A percentile compares a stretch with the other conserved stretches of the same genome.
These are phyloP conservation scores for Theocolax elegans DNA, from an alignment of 1,140 invertebrate genomes.

Conservation along the genomic window DNA sequence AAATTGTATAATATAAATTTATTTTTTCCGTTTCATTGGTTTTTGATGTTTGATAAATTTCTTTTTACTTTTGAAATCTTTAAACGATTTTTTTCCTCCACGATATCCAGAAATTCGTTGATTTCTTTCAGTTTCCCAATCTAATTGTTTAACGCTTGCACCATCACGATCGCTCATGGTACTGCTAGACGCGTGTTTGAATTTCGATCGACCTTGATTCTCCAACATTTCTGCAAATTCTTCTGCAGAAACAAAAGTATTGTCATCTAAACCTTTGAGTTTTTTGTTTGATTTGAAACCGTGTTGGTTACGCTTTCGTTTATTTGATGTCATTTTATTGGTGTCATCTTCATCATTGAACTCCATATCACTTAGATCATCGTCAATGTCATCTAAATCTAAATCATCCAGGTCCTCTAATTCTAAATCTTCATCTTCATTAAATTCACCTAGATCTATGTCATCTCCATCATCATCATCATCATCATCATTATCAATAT, in stretches of 20 bases:
- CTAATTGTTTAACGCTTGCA: constrained; percentile 73
- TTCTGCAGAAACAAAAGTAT: constrained; percentile 78
- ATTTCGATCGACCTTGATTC: constrained; percentile 71
- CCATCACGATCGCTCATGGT: constrained; percentile 75
- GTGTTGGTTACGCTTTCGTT: constrained; percentile 39
- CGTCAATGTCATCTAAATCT: constrained; percentile 49
- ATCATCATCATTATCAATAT: constrained; percentile 52
- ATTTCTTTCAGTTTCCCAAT: constrained; percentile 74
- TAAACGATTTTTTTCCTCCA: constrained; percentile 36
- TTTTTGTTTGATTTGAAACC: constrained; percentile 30
- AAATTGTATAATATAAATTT: constrained; percentile 12
- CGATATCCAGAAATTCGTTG: constrained; percentile 50
- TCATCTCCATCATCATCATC: constrained; percentile 58
- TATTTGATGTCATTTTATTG: constrained; percentile 11
- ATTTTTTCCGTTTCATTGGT: constrained; percentile 8
- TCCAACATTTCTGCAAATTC: constrained; percentile 79
- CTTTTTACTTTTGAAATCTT: constrained; percentile 13
- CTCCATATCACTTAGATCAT: constrained; percentile 51
- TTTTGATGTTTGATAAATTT: constrained; percentile 18
- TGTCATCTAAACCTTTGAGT: constrained; percentile 44
- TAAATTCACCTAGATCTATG: constrained; percentile 53
- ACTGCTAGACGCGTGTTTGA: constrained; percentile 73
- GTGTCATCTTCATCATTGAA: constrained; percentile 43
- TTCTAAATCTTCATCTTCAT: constrained; percentile 52
- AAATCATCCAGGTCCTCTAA: constrained; percentile 54